Percentiles rank a stretch among this genome's conserved stretches.
phyloP scores from a whole-genome alignment of 2,797 vertebrate genomes.

The Podarcis lilfordi region DNA sequence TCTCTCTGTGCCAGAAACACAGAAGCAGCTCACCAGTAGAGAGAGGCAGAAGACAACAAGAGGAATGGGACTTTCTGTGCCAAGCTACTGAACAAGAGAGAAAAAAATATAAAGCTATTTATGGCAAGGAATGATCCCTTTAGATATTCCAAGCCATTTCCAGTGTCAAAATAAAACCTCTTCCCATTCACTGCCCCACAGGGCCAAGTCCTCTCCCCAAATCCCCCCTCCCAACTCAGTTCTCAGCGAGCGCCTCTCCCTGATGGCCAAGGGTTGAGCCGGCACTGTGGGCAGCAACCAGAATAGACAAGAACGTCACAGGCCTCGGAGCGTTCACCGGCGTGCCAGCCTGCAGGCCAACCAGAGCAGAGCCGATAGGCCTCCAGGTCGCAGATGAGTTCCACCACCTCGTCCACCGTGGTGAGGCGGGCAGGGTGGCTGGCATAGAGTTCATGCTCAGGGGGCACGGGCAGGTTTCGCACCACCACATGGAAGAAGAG shows the following conservation, averaged over 20 bases:
- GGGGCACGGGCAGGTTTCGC: constrained; percentile 46
- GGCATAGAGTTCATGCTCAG: constrained; percentile 50
- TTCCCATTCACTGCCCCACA: neutral
- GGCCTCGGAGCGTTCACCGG: constrained; percentile 30
- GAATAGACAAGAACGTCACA: constrained; percentile 51
- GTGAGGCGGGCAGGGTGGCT: constrained; percentile 56
- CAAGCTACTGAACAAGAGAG: constrained; percentile 13
- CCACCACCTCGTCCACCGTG: constrained; percentile 63
- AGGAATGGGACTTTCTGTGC: neutral
- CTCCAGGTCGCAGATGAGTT: constrained; percentile 64
- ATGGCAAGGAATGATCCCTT: constrained; percentile 3
- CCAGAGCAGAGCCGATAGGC: constrained; percentile 52
- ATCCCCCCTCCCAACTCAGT: neutral
- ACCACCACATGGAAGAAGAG: constrained; percentile 50
- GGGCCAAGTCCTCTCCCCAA: neutral
- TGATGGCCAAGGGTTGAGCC: constrained; percentile 47
- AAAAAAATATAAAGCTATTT: constrained; percentile 26
- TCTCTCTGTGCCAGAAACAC: neutral
- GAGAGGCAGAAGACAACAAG: constrained; percentile 1
- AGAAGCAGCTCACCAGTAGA: neutral
- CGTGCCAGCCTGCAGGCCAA: constrained; percentile 25
- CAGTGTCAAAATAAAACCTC: constrained; percentile 51
- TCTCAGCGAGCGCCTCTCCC: constrained; percentile 19
- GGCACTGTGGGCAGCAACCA: constrained; percentile 47
- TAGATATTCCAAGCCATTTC: constrained; percentile 20